phyloP scores from a whole-genome alignment of 2,888 invertebrate genomes.

The Allygus modestus region DNA sequence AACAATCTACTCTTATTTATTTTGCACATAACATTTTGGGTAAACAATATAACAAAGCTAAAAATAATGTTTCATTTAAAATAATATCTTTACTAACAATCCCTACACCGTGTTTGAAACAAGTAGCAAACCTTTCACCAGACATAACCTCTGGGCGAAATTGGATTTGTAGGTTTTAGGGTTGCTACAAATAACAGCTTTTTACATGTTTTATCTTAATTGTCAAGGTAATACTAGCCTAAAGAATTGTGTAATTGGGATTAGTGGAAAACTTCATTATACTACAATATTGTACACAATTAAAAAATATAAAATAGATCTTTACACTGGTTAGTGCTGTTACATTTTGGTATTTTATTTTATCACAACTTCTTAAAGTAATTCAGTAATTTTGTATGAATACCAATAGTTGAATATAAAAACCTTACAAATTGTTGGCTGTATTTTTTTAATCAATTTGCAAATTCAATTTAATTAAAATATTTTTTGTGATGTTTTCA shows the following conservation, averaged over 20 bases:
- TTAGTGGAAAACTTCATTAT: background rate
- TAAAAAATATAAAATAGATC: slow-evolving; percentile 19
- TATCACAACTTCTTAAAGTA: no score
- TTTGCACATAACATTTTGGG: slow-evolving; percentile 50
- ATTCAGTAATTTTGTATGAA: no score
- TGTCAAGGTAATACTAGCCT: background rate
- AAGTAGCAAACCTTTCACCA: slow-evolving; percentile 9
- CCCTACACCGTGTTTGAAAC: slow-evolving; percentile 38
- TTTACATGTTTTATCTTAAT: background rate
- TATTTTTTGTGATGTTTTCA: background rate
- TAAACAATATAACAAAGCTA: slow-evolving; percentile 52
- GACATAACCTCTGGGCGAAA: background rate
- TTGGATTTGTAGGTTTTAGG: background rate
- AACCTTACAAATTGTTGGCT: no score
- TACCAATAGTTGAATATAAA: no score
- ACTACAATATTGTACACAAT: background rate
- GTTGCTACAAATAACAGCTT: background rate
- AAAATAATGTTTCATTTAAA: slow-evolving; percentile 48
- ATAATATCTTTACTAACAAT: slow-evolving; percentile 5
- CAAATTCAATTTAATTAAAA: no score
- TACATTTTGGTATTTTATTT: no score
- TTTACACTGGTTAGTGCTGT: background rate
- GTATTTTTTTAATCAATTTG: no score
- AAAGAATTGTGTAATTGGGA: background rate
- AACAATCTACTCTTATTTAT: slow-evolving; percentile 50